Evolutionary conservation across 2,113 vertebrate species (phyloP).

Genomic region (Dipodomys merriami): DNA sequence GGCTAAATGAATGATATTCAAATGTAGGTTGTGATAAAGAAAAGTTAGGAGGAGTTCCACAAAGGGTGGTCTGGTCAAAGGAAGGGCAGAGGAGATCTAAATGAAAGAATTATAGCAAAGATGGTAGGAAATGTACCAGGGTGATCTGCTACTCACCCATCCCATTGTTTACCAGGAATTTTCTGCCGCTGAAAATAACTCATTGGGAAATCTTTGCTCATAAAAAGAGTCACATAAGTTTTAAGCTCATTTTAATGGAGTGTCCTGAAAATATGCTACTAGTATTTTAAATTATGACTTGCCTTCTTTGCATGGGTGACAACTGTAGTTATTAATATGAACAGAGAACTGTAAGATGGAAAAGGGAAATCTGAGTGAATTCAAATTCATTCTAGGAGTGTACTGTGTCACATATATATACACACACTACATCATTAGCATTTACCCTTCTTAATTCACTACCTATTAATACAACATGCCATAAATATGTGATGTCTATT

Average conservation of each 20-base stretch:
- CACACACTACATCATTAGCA: not conserved
- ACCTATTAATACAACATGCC: not conserved
- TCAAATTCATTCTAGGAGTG: constrained; percentile 65
- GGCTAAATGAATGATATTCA: constrained; percentile 67
- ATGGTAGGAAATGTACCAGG: not conserved
- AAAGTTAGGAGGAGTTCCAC: constrained; percentile 54
- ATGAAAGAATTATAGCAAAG: not conserved
- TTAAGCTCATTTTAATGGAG: constrained; percentile 60
- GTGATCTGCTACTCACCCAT: not conserved
- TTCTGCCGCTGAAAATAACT: constrained; percentile 31
- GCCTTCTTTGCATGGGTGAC: constrained; percentile 61
- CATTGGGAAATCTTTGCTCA: constrained; percentile 63
- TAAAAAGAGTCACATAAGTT: constrained; percentile 49
- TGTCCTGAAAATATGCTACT: constrained; percentile 59
- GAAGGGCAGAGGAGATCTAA: not conserved
- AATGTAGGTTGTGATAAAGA: constrained; percentile 71
- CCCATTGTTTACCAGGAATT: constrained; percentile 34
- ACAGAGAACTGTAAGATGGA: not conserved
- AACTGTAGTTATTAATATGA: constrained; percentile 52
- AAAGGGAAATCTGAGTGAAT: constrained; percentile 65
- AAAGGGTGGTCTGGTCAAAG: constrained; percentile 1
- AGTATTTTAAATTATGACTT: constrained; percentile 58
- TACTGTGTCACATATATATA: not conserved
- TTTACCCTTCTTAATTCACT: constrained; percentile 21
- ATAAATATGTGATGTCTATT: constrained; percentile 63